Conservation (phyloP, 2,797 vertebrate genomes). For the Lophius americanus region DNA sequence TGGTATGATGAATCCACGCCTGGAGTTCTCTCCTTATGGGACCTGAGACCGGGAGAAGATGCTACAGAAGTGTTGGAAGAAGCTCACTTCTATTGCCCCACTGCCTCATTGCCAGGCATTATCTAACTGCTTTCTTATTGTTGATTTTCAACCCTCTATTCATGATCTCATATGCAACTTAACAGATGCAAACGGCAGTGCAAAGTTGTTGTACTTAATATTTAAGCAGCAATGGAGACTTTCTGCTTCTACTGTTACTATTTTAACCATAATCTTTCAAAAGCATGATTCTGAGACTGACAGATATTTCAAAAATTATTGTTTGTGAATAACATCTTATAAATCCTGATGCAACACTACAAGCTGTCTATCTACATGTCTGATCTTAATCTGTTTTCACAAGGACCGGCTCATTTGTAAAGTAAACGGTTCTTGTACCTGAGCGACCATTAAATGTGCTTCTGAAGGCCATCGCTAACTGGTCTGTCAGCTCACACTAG, state of each 20-base stretch:
- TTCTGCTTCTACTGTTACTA: no score
- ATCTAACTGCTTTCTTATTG: slow-evolving; percentile 8
- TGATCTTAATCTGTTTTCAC: background rate
- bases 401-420: background rate
- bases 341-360: slow-evolving; percentile 3
- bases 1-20: slow-evolving; percentile 68
- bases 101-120: slow-evolving; percentile 31
- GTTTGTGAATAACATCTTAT: background rate
- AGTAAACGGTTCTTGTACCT: background rate
- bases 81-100: slow-evolving; percentile 1
- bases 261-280: no score
- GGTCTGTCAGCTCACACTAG: slow-evolving; percentile 38
- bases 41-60: slow-evolving; percentile 37
- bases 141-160: background rate
- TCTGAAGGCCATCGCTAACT: slow-evolving; percentile 48
- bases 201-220: background rate
- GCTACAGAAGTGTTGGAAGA: background rate
- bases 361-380: no score
- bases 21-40: slow-evolving; percentile 19
- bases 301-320: background rate
- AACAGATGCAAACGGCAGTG: background rate
- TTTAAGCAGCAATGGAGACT: background rate
- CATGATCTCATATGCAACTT: slow-evolving; percentile 5
- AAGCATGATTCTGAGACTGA: no score
- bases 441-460: slow-evolving; percentile 5